These are phyloP conservation scores for Malacoraja senta DNA, from an alignment of 2,797 vertebrate genomes.

Conservation along the genomic window DNA sequence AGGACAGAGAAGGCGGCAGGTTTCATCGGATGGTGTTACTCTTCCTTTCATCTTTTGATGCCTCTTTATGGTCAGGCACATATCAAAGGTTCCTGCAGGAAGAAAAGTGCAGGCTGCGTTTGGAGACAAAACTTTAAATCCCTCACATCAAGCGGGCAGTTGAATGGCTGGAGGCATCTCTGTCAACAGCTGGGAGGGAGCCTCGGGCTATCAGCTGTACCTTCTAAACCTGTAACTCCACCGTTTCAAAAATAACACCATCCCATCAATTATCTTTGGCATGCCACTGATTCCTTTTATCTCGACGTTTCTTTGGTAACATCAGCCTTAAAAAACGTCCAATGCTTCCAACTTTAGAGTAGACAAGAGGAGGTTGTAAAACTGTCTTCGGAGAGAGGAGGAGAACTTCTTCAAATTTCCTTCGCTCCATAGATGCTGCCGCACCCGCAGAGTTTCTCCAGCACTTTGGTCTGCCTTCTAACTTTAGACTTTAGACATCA, in stretches of 20 bases:
- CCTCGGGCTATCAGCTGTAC: neutral
- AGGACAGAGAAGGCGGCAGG: too few species aligned
- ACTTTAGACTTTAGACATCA: too few species aligned
- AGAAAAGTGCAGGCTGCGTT: neutral
- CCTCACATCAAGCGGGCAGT: neutral
- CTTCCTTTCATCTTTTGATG: neutral
- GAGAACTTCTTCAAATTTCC: too few species aligned
- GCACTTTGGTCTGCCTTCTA: too few species aligned
- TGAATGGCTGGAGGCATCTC: neutral
- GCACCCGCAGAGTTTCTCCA: too few species aligned
- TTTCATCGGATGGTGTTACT: neutral
- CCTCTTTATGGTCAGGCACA: neutral
- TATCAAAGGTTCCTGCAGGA: neutral
- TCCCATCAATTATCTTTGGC: neutral
- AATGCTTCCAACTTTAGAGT: too few species aligned
- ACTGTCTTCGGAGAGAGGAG: too few species aligned
- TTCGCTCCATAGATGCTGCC: too few species aligned
- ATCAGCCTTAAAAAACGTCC: neutral
- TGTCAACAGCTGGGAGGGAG: neutral
- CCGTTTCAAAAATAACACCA: neutral
- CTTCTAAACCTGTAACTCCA: neutral
- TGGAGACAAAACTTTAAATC: neutral
- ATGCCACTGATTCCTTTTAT: neutral
- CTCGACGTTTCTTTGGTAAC: neutral
- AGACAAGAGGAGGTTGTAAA: too few species aligned